Conservation (phyloP, 2,888 invertebrate species). For the Bugulina stolonifera region DNA sequence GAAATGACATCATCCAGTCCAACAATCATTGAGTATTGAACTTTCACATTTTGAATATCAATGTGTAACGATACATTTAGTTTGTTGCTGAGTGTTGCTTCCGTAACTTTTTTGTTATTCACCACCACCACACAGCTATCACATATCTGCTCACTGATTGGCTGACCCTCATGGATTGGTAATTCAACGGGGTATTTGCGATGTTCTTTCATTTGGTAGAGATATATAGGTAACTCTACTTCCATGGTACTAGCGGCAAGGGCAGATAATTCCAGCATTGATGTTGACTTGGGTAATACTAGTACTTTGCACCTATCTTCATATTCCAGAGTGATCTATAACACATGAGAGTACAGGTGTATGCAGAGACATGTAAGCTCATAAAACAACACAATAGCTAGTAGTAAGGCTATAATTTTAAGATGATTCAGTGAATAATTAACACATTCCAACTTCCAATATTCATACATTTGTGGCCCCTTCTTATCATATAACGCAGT, state of each 20-base stretch:
- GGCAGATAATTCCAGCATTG: neutral
- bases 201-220: neutral
- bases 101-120: neutral
- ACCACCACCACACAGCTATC: neutral
- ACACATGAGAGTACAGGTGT: no score
- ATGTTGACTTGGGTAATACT: neutral
- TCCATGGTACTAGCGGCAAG: neutral
- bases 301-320: neutral
- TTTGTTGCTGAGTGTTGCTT: neutral
- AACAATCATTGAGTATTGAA: neutral
- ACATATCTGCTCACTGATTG: neutral
- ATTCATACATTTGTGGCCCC: no score
- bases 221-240: slow-evolving; percentile 1
- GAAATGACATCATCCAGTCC: neutral
- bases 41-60: neutral
- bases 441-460: no score
- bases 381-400: no score
- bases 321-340: neutral
- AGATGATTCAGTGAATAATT: no score
- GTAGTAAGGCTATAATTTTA: no score
- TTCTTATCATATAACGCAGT: no score
- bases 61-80: neutral
- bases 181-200: neutral
- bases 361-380: no score
- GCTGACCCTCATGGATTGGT: neutral